Evolutionary conservation across 2,113 vertebrate species (phyloP).

Genomic region (Turdus rufiventris): DNA sequence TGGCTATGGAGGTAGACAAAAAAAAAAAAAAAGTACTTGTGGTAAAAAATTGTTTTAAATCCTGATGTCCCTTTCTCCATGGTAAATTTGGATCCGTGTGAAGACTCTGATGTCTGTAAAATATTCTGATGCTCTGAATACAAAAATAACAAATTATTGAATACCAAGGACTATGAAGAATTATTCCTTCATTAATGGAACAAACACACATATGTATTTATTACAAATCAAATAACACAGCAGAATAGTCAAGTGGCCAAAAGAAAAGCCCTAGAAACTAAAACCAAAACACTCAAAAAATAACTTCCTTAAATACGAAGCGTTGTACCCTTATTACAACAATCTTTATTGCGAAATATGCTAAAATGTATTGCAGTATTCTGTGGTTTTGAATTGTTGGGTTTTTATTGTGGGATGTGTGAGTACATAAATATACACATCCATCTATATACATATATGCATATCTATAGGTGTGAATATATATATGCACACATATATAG

Average conservation of each 20-base stretch:
- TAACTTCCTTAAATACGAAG: neutral
- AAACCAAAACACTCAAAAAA: neutral
- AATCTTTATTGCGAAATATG: neutral
- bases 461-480: neutral
- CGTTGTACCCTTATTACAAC: neutral
- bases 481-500: neutral
- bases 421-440: neutral
- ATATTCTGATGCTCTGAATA: neutral
- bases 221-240: neutral
- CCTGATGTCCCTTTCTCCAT: neutral
- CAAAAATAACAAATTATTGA: neutral
- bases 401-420: neutral
- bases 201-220: neutral
- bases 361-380: neutral
- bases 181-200: neutral
- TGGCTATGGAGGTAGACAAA: neutral
- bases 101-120: neutral
- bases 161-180: neutral
- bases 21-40: neutral
- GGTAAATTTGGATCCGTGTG: neutral
- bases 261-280: neutral
- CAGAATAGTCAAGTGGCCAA: neutral
- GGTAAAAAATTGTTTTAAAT: neutral
- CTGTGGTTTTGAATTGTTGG: conserved; percentile 6
- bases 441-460: neutral